These are phyloP conservation scores for Eulemur coronatus DNA, from an alignment of 2,797 vertebrate genomes.

Conservation along the genomic window DNA sequence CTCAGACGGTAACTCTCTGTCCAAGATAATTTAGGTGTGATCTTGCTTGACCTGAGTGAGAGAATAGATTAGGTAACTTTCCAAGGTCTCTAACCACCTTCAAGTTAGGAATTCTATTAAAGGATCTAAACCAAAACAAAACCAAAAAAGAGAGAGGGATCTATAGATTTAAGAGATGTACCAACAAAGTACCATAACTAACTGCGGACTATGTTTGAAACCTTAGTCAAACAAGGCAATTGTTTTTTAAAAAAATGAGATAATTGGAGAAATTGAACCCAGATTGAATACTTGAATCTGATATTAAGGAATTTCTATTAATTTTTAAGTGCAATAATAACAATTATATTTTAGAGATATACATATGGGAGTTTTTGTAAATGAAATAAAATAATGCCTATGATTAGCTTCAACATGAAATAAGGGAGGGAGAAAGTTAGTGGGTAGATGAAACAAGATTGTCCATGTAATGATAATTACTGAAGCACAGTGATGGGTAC, in stretches of 20 bases:
- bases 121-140: conserved; percentile 20
- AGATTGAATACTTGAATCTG: neutral
- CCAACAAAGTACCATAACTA: neutral
- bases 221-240: neutral
- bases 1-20: neutral
- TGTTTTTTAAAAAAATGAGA: neutral
- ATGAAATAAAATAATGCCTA: neutral
- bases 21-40: neutral
- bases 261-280: neutral
- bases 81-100: neutral
- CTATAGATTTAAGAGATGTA: neutral
- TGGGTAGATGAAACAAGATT: neutral
- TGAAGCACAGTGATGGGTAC: neutral
- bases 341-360: neutral
- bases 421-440: neutral
- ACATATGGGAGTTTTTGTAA: neutral
- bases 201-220: neutral
- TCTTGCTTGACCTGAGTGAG: neutral
- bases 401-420: neutral
- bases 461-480: neutral
- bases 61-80: conserved; percentile 13
- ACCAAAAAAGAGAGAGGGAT: neutral
- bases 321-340: neutral
- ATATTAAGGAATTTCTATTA: neutral
- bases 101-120: conserved; percentile 7